phyloP scores from a whole-genome alignment of 2,797 vertebrate species.

The Acanthiza pusilla region DNA sequence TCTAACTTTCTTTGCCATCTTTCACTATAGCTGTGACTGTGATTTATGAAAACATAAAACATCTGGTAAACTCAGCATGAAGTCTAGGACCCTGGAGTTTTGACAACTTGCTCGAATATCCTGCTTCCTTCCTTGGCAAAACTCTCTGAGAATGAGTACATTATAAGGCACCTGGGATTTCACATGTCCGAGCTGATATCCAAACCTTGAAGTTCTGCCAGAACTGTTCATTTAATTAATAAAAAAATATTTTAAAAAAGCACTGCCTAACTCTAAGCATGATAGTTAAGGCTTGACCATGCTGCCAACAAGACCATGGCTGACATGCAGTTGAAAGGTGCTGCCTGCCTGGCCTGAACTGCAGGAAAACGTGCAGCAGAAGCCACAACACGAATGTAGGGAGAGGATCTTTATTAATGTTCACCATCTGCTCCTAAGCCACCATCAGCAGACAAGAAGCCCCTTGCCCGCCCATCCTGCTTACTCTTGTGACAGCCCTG shows the following conservation, averaged over 20 bases:
- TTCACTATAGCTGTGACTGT: neutral
- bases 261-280: neutral
- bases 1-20: neutral
- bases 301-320: neutral
- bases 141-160: neutral
- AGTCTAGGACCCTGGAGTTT: neutral
- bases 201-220: neutral
- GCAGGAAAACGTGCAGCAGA: neutral
- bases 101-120: neutral
- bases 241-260: neutral
- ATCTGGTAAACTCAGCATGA: neutral
- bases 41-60: neutral
- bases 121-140: neutral
- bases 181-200: neutral
- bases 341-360: neutral
- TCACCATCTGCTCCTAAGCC: neutral
- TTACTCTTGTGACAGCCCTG: neutral
- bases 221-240: neutral
- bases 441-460: neutral
- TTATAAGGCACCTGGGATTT: neutral
- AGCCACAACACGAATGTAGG: neutral
- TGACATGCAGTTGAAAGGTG: accelerated
- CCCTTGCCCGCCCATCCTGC: accelerated
- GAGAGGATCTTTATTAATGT: neutral
- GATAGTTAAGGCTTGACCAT: neutral